Conservation (phyloP, 2,888 invertebrate genomes). For the Euzetes globulus region DNA sequence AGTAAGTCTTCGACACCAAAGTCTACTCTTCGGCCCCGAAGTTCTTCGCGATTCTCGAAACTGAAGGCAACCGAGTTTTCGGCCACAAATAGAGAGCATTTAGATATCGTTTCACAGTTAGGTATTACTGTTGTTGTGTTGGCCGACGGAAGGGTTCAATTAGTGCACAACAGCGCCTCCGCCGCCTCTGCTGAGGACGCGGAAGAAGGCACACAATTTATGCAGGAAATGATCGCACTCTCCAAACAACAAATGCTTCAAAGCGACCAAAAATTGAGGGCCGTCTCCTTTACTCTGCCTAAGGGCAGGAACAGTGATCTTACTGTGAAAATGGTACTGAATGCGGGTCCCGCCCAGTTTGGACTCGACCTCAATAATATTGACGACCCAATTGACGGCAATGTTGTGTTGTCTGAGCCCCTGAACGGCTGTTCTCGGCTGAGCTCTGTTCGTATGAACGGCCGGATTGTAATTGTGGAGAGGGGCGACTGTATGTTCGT, state of each 20-base stretch:
- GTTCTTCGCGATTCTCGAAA: background rate
- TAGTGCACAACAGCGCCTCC: slow-evolving; percentile 74
- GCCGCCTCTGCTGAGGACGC: slow-evolving; percentile 78
- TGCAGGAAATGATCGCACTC: slow-evolving; percentile 93
- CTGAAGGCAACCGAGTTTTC: slow-evolving; percentile 49
- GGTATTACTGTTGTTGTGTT: slow-evolving; percentile 77
- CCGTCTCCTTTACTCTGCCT: slow-evolving; percentile 53
- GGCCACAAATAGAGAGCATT: slow-evolving; percentile 76
- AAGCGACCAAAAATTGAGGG: slow-evolving; percentile 54
- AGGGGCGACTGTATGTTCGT: slow-evolving; percentile 93
- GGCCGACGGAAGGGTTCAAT: slow-evolving; percentile 81
- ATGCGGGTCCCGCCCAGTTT: slow-evolving; percentile 86
- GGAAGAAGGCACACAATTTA: slow-evolving; percentile 83
- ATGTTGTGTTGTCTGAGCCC: slow-evolving; percentile 61
- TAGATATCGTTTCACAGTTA: slow-evolving; percentile 80
- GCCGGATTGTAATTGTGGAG: slow-evolving; percentile 73
- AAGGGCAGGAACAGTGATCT: slow-evolving; percentile 44
- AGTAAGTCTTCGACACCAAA: background rate
- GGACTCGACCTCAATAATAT: slow-evolving; percentile 61
- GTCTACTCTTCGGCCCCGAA: background rate
- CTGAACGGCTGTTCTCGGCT: slow-evolving; percentile 54
- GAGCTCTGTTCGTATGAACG: slow-evolving; percentile 50
- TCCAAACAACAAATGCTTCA: slow-evolving; percentile 62
- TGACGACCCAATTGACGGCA: slow-evolving; percentile 53
- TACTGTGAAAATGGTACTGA: slow-evolving; percentile 51